Conservation (phyloP, 2,888 invertebrate species). For the Torymus auratus region DNA sequence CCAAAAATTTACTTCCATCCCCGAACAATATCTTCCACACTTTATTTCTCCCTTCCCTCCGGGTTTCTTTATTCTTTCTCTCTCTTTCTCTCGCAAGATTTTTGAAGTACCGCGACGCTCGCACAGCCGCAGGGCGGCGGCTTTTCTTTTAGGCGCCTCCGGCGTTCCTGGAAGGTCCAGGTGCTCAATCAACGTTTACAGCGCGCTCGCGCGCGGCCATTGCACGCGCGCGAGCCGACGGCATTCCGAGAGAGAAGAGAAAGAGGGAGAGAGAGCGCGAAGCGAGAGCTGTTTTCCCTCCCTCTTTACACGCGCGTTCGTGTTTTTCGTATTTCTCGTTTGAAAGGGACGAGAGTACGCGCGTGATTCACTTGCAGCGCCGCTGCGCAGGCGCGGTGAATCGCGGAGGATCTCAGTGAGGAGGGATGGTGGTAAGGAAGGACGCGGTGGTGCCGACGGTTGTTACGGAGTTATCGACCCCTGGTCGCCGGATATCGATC, state of each 20-base stretch:
- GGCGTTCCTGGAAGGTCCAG: slow-evolving; percentile 37
- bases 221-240: slow-evolving; percentile 4
- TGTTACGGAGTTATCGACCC: slow-evolving; percentile 23
- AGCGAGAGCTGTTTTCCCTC: slow-evolving; percentile 18
- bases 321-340: not conserved
- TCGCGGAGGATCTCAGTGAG: not conserved
- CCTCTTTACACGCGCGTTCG: slow-evolving; percentile 19
- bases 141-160: slow-evolving; percentile 35
- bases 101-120: too few species aligned
- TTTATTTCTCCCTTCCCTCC: too few species aligned
- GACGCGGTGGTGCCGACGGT: slow-evolving; percentile 45
- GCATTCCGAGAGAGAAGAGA: slow-evolving; percentile 52
- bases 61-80: too few species aligned
- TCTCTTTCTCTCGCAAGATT: too few species aligned
- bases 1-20: too few species aligned
- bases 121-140: not conserved
- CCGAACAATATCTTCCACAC: too few species aligned
- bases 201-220: slow-evolving; percentile 7
- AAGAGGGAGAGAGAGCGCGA: slow-evolving; percentile 16
- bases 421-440: slow-evolving; percentile 14
- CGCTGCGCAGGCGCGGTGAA: slow-evolving; percentile 23
- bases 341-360: not conserved
- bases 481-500: slow-evolving; percentile 19
- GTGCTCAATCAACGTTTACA: slow-evolving; percentile 58
- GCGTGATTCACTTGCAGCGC: slow-evolving; percentile 40